Evolutionary conservation across 2,113 vertebrate genomes (phyloP).

Genomic region (Thomomys bottae): DNA sequence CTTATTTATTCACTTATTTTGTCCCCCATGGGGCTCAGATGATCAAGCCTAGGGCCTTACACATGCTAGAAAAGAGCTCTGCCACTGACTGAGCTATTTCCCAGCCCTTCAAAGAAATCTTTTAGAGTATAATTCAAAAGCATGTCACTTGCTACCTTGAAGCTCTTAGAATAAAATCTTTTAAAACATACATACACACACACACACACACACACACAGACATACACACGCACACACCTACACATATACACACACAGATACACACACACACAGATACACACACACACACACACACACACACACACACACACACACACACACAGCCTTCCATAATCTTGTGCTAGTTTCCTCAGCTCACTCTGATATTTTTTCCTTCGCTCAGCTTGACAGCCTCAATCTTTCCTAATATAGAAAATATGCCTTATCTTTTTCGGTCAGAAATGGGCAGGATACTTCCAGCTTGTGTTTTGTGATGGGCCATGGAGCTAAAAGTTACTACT

Average conservation of each 20-base stretch:
- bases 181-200: too few species aligned
- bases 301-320: too few species aligned
- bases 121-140: background rate
- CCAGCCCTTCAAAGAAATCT: background rate
- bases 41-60: too few species aligned
- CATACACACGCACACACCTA: too few species aligned
- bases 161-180: background rate
- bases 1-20: too few species aligned
- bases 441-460: background rate
- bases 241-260: too few species aligned
- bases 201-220: too few species aligned
- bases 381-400: background rate
- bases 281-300: too few species aligned
- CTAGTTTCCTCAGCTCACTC: background rate
- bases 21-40: too few species aligned
- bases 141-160: background rate
- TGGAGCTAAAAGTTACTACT: background rate
- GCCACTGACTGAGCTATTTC: too few species aligned
- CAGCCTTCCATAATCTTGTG: background rate
- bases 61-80: too few species aligned
- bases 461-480: slow-evolving; percentile 2
- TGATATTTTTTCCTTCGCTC: background rate
- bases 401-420: background rate
- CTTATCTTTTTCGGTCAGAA: background rate
- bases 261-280: too few species aligned